Conservation (phyloP, 2,888 invertebrate genomes). For the Coleophora deauratella region DNA sequence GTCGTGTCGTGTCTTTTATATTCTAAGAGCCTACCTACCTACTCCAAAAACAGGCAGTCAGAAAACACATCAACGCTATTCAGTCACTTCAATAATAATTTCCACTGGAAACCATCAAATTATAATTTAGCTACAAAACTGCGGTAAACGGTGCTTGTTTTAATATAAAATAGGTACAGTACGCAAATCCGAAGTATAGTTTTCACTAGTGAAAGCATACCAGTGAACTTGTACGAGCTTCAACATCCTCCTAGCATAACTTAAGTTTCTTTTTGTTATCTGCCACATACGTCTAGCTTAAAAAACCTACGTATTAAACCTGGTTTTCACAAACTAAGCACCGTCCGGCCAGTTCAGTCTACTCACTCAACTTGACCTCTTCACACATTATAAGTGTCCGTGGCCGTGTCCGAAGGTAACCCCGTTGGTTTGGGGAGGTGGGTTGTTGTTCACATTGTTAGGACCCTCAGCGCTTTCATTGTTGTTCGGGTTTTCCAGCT, state of each 20-base stretch:
- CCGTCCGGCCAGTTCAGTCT: background rate
- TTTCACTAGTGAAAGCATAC: too few species aligned
- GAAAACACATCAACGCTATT: background rate
- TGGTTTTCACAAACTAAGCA: background rate
- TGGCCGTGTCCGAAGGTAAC: conserved; percentile 30
- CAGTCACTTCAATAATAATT: too few species aligned
- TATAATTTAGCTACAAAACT: background rate
- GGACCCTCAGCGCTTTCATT: conserved; percentile 26
- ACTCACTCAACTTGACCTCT: background rate
- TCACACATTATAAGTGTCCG: background rate
- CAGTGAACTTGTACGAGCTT: too few species aligned
- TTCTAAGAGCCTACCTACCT: conserved; percentile 10
- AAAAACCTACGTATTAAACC: too few species aligned
- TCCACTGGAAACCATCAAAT: background rate
- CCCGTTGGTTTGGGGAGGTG: conserved; percentile 22
- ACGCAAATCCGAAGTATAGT: too few species aligned
- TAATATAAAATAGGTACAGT: background rate
- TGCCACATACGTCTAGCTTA: too few species aligned
- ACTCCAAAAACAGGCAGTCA: conserved; percentile 3
- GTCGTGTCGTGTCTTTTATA: conserved; percentile 27
- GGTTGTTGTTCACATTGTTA: conserved; percentile 19
- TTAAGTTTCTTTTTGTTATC: too few species aligned
- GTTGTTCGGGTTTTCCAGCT: conserved; percentile 76
- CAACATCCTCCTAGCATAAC: too few species aligned
- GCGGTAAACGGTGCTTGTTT: background rate